phyloP scores from a whole-genome alignment of 2,797 vertebrate genomes.

The Gambusia yucatana region DNA sequence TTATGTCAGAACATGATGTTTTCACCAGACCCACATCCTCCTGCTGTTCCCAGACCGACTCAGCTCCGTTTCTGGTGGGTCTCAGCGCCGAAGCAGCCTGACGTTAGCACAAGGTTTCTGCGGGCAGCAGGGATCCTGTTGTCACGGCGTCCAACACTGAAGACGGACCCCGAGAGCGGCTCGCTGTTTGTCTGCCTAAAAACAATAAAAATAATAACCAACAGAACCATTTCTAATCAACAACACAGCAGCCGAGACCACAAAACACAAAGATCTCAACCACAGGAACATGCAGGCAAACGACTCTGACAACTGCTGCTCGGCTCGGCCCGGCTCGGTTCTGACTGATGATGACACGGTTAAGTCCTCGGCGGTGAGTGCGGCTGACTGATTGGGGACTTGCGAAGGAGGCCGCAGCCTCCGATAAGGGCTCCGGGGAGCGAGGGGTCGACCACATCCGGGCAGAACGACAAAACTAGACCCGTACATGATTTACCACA shows the following conservation, averaged over 20 bases:
- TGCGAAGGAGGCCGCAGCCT: slow-evolving; percentile 12
- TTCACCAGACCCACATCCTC: slow-evolving; percentile 48
- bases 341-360: slow-evolving; percentile 9
- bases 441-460: not conserved
- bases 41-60: slow-evolving; percentile 30
- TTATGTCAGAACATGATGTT: slow-evolving; percentile 42
- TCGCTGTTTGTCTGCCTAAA: slow-evolving; percentile 56
- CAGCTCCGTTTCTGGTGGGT: slow-evolving; percentile 35
- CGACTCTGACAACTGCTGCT: slow-evolving; percentile 46
- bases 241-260: slow-evolving; percentile 41
- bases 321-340: slow-evolving; percentile 5
- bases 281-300: slow-evolving; percentile 49
- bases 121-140: slow-evolving; percentile 33
- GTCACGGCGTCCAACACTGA: slow-evolving; percentile 25
- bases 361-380: not conserved
- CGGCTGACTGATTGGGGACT: slow-evolving; percentile 40
- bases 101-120: slow-evolving; percentile 55
- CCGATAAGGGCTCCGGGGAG: slow-evolving; percentile 21
- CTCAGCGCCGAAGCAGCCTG: slow-evolving; percentile 41
- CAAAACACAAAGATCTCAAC: slow-evolving; percentile 51
- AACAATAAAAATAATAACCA: slow-evolving; percentile 8
- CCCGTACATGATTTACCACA: slow-evolving; percentile 5
- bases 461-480: not conserved
- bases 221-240: slow-evolving; percentile 50
- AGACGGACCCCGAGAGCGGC: slow-evolving; percentile 16